Conservation (phyloP, 1,140 invertebrate genomes). For the Parasteatoda tepidariorum region DNA sequence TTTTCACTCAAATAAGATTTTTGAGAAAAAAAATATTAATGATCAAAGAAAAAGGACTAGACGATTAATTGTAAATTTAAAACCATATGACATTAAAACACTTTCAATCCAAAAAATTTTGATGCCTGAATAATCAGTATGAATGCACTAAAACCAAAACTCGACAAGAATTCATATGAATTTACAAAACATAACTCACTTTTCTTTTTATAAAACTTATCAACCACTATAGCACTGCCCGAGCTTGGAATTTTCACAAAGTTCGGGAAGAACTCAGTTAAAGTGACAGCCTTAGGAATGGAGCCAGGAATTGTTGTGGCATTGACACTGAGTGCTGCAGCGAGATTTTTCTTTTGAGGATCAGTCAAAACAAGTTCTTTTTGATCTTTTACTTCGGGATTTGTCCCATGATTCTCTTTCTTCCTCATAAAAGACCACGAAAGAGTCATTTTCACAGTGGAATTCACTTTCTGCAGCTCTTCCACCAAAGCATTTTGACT, state of each 20-base stretch:
- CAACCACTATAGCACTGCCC: constrained; percentile 73
- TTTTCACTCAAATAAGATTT: too few species aligned
- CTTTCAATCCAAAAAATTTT: too few species aligned
- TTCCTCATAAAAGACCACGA: constrained; percentile 67
- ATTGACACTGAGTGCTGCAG: constrained; percentile 64
- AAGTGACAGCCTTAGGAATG: constrained; percentile 2
- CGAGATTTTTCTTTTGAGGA: constrained; percentile 62
- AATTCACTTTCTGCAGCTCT: constrained; percentile 70
- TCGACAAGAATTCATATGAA: too few species aligned
- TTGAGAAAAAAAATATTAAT: too few species aligned
- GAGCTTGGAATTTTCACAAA: constrained; percentile 88
- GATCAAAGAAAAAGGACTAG: too few species aligned
- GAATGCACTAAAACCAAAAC: too few species aligned
- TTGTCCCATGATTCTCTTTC: constrained; percentile 53
- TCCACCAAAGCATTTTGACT: constrained; percentile 78
- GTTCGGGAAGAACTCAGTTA: constrained; percentile 79
- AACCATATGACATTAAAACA: too few species aligned
- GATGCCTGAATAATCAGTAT: too few species aligned
- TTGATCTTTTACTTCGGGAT: constrained; percentile 58
- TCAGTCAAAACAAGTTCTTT: constrained; percentile 38
- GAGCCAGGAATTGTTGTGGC: neutral
- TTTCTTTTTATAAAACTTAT: constrained; percentile 60
- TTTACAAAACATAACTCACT: constrained; percentile 59
- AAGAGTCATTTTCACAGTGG: constrained; percentile 81
- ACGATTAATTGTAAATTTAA: too few species aligned